Conservation (phyloP, 2,113 vertebrate species). For the Cochlearius cochlearius region DNA sequence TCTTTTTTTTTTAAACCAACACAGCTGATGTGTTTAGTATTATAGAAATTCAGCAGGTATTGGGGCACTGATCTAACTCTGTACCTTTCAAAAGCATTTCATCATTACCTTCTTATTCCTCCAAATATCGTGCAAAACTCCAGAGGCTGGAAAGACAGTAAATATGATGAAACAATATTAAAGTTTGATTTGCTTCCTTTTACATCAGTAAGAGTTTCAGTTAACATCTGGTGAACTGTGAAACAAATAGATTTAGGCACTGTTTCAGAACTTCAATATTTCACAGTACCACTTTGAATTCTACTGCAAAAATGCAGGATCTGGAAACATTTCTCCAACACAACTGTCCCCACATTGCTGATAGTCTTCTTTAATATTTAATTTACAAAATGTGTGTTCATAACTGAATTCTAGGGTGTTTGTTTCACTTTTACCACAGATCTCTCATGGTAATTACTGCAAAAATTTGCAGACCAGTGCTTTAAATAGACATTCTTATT, state of each 20-base stretch:
- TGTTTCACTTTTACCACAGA: neutral
- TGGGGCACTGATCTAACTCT: neutral
- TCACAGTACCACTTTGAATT: neutral
- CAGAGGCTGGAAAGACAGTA: neutral
- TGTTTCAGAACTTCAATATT: neutral
- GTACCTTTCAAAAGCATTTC: neutral
- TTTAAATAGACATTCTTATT: neutral
- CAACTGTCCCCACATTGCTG: neutral
- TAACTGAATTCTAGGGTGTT: neutral
- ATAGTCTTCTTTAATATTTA: neutral
- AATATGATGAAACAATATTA: neutral
- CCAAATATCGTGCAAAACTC: neutral
- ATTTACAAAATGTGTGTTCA: neutral
- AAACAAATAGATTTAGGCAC: neutral
- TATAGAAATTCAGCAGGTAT: neutral
- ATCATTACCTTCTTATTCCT: neutral
- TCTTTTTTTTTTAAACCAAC: neutral
- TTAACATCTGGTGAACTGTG: neutral
- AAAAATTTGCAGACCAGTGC: neutral
- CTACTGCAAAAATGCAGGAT: accelerated
- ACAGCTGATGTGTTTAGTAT: neutral
- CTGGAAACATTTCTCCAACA: neutral
- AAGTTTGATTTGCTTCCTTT: neutral
- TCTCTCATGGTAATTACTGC: neutral
- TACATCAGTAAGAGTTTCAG: neutral